These are phyloP conservation scores for Trachemys scripta DNA, from an alignment of 2,113 vertebrate species.

Conservation along the genomic window DNA sequence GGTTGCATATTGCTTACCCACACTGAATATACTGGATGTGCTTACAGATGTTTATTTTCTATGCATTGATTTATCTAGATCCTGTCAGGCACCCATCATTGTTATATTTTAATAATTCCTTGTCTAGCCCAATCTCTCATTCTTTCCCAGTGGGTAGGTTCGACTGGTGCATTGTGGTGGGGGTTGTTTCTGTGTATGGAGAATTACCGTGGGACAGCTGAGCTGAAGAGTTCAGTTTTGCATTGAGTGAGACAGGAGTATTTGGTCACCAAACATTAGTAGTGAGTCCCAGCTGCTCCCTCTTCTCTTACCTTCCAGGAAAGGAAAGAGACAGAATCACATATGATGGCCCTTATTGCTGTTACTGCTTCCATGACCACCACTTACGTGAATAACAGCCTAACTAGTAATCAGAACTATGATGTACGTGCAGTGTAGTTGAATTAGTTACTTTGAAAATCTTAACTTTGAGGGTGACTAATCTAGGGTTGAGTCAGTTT, in stretches of 20 bases:
- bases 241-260: not conserved
- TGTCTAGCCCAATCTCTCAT: not conserved
- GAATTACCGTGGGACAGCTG: not conserved
- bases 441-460: not conserved
- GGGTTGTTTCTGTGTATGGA: not conserved
- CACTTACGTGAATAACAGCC: not conserved
- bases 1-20: not conserved
- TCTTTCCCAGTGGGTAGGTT: not conserved
- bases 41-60: not conserved
- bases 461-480: not conserved
- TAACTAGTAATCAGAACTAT: not conserved
- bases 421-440: not conserved
- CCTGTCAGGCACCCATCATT: not conserved
- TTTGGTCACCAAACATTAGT: not conserved
- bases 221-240: not conserved
- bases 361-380: not conserved
- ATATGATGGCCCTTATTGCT: not conserved
- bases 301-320: not conserved
- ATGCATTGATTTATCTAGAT: not conserved
- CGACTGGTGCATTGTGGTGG: not conserved
- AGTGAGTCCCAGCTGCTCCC: not conserved
- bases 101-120: too few species aligned
- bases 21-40: not conserved
- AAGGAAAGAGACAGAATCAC: not conserved
- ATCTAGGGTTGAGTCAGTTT: not conserved